These are phyloP conservation scores for Centropus bengalensis DNA, from an alignment of 2,113 vertebrate genomes.

Conservation along the genomic window DNA sequence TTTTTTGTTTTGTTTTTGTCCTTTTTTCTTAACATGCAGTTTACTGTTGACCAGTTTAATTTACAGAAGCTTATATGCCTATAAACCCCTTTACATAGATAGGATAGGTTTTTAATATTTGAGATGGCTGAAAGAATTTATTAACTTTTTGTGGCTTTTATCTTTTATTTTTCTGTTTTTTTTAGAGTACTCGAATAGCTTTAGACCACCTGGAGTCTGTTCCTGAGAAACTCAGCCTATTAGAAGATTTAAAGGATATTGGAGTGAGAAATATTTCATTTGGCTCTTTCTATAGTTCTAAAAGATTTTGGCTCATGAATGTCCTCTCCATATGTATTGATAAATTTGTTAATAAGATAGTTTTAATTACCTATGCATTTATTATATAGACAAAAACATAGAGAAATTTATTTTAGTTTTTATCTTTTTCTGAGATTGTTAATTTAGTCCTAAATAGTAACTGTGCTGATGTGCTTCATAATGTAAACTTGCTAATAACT, in stretches of 20 bases:
- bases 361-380: not conserved
- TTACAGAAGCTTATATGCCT: not conserved
- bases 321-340: not conserved
- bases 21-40: not conserved
- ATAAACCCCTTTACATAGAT: not conserved
- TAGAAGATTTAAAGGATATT: conserved; percentile 85
- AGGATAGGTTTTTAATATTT: not conserved
- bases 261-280: conserved; percentile 79
- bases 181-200: conserved; percentile 86
- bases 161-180: conserved; percentile 59
- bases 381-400: not conserved
- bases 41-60: not conserved
- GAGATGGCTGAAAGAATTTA: not conserved
- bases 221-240: conserved; percentile 86
- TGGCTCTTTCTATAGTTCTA: conserved; percentile 56
- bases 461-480: not conserved
- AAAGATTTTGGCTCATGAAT: conserved; percentile 37
- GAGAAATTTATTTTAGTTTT: not conserved
- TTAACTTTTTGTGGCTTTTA: conserved; percentile 46
- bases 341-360: not conserved
- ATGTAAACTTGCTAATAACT: not conserved
- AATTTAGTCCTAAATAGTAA: not conserved
- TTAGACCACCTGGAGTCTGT: conserved; percentile 90
- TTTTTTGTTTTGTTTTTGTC: not conserved
- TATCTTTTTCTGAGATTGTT: not conserved